Conservation (phyloP, 1,140 invertebrate genomes). For the Acromyrmex charruanus region DNA sequence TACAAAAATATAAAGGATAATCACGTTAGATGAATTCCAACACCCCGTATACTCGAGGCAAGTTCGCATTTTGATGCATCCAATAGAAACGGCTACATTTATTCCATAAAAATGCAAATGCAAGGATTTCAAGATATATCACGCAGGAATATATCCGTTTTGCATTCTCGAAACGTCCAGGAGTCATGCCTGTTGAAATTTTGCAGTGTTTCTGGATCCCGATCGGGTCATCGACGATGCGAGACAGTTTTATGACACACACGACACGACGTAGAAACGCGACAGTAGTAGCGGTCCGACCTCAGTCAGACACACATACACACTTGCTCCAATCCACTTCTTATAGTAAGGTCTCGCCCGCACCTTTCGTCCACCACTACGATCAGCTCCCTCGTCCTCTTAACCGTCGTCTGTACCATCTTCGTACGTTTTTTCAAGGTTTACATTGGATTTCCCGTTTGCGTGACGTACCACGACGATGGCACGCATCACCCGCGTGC, state of each 20-base stretch:
- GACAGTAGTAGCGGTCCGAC: slow-evolving; percentile 37
- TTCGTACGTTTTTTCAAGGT: slow-evolving; percentile 80
- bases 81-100: background rate
- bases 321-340: slow-evolving; percentile 84
- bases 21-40: no score
- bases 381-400: background rate
- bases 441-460: slow-evolving; percentile 85
- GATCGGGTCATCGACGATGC: slow-evolving; percentile 52
- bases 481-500: slow-evolving; percentile 52
- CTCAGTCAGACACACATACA: slow-evolving; percentile 74
- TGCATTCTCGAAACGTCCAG: background rate
- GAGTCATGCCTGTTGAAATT: background rate
- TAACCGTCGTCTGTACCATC: slow-evolving; percentile 29
- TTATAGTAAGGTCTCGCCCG: slow-evolving; percentile 85
- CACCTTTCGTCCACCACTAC: background rate
- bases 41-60: background rate
- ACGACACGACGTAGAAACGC: slow-evolving; percentile 44
- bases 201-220: background rate
- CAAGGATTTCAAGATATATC: background rate
- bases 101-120: background rate
- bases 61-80: background rate
- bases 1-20: no score
- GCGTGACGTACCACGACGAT: slow-evolving; percentile 40
- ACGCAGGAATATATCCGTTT: no score
- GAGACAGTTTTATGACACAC: slow-evolving; percentile 35